phyloP scores from a whole-genome alignment of 1,140 invertebrate genomes.

The Mylabris phalerata region DNA sequence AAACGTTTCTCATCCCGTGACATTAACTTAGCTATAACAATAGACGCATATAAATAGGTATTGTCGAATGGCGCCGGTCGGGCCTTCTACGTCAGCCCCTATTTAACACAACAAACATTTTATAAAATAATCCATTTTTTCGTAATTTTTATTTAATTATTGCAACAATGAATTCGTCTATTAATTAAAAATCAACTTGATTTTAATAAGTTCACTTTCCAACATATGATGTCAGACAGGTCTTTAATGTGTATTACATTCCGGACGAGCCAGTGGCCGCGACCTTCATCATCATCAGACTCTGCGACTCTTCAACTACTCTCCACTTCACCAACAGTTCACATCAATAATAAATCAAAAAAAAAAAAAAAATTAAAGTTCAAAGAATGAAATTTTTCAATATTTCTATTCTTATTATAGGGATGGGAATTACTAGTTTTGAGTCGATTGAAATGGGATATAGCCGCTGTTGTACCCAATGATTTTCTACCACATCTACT shows the following conservation, averaged over 20 bases:
- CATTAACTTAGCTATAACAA: constrained; percentile 21
- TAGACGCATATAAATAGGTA: constrained; percentile 9
- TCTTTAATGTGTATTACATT: constrained; percentile 30
- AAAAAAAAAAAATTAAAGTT: constrained; percentile 7
- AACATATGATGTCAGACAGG: constrained; percentile 8
- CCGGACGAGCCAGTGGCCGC: constrained; percentile 20
- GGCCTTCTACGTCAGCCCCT: constrained; percentile 1
- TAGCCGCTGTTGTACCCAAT: constrained; percentile 58
- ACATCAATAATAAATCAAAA: neutral
- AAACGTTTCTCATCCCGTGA: constrained; percentile 21
- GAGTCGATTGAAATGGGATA: constrained; percentile 61
- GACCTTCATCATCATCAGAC: constrained; percentile 1
- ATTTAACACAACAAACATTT: too few relatives aligned
- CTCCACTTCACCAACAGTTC: too few relatives aligned
- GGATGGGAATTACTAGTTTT: constrained; percentile 65
- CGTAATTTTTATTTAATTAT: too few relatives aligned
- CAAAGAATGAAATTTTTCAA: constrained; percentile 1
- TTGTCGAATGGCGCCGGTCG: constrained; percentile 14
- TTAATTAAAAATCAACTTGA: too few relatives aligned
- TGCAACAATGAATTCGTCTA: too few relatives aligned
- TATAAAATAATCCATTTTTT: too few relatives aligned
- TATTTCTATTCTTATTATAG: constrained; percentile 44
- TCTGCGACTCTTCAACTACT: neutral
- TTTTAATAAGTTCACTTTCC: too few relatives aligned
- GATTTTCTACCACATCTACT: constrained; percentile 63